phyloP scores from a whole-genome alignment of 2,797 vertebrate species.

The Manis javanica region DNA sequence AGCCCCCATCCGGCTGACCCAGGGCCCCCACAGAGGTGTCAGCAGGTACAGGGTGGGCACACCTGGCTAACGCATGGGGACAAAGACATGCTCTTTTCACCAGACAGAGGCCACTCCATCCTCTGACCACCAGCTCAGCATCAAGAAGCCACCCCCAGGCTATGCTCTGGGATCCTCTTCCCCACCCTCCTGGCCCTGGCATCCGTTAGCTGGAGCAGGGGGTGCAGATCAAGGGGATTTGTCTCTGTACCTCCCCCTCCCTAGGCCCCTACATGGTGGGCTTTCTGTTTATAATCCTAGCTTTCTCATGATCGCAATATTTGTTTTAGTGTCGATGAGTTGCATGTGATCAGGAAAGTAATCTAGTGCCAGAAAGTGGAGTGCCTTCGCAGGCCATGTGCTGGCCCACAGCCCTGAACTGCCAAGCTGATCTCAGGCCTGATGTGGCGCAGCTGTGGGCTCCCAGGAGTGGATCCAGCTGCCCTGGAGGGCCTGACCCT shows the following conservation, averaged over 20 bases:
- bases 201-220: accelerated
- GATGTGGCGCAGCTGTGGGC: not conserved
- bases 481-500: not conserved
- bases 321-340: not conserved
- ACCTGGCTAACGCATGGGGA: accelerated
- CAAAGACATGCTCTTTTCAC: not conserved
- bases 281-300: not conserved
- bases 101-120: not conserved
- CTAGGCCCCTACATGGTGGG: not conserved
- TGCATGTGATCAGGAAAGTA: too few species aligned
- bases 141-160: not conserved
- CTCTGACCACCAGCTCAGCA: too few species aligned
- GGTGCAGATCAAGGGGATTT: accelerated
- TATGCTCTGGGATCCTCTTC: not conserved
- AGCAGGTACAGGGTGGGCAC: not conserved
- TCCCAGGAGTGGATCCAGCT: not conserved
- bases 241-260: not conserved
- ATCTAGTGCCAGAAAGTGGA: not conserved
- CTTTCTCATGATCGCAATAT: not conserved
- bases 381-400: not conserved
- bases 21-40: accelerated
- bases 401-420: not conserved
- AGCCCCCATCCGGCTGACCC: not conserved
- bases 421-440: accelerated
- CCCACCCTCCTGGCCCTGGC: accelerated